These are phyloP conservation scores for Muscidifurax raptorellus DNA, from an alignment of 1,140 invertebrate species.

Conservation along the genomic window DNA sequence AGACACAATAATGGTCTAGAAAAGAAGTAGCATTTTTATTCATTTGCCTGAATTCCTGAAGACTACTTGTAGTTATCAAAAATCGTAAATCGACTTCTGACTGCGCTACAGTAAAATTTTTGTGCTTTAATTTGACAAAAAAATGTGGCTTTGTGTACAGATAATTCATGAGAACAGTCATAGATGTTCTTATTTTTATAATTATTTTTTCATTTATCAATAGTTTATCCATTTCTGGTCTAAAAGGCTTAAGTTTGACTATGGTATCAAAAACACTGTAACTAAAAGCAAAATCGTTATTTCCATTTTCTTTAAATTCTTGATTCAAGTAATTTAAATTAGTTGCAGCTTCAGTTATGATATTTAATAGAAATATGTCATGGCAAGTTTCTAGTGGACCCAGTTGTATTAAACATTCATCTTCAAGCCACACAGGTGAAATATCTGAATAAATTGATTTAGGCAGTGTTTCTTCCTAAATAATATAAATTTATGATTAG, in stretches of 20 bases:
- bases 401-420: conserved; percentile 71
- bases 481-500: conserved; percentile 32
- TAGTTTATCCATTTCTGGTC: conserved; percentile 55
- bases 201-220: conserved; percentile 68
- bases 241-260: conserved; percentile 65
- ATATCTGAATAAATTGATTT: conserved; percentile 43
- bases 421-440: conserved; percentile 61
- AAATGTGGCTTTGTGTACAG: conserved; percentile 65
- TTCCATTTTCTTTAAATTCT: conserved; percentile 53
- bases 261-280: conserved; percentile 68
- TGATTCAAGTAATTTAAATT: conserved; percentile 61
- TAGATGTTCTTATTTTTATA: conserved; percentile 68
- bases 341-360: conserved; percentile 60
- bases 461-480: conserved; percentile 37
- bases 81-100: conserved; percentile 66
- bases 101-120: conserved; percentile 61
- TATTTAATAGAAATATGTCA: conserved; percentile 67
- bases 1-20: conserved; percentile 64
- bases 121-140: conserved; percentile 63
- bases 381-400: conserved; percentile 66
- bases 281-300: conserved; percentile 59
- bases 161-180: conserved; percentile 65
- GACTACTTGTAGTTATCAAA: conserved; percentile 59
- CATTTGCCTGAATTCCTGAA: conserved; percentile 62
- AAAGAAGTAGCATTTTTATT: conserved; percentile 55